Base-by-base conservation (phyloP, 2,113 vertebrate species). In the Haemorhous mexicanus region DNA sequence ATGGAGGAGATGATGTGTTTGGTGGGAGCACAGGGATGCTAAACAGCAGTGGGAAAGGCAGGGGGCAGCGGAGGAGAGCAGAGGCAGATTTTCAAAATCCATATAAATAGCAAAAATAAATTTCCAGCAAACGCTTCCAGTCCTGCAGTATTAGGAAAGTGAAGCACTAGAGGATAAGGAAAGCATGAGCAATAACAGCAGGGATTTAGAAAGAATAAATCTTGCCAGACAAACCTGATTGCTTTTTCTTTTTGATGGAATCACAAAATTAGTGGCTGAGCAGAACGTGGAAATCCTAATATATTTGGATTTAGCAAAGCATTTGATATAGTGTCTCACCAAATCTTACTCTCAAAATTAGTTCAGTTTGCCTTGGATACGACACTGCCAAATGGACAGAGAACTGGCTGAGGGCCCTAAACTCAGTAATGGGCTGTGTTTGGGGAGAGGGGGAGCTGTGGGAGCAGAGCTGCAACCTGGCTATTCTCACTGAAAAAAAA, bases 151-250 rank as follows among this genome's bases (percentile, higher is more conserved):
- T 94, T 93, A 96, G 79, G 89, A 69, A 89, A 92, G 84, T 87
- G 95, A 97, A 95, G 91, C 94, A 96, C 86, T 32, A 70, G 90
- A 97, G 94, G 95, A 97, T 97, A 95, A 97, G 94, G 93, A 79
- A 92, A 95, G 94, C 96, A 92, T 93, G 89, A 97, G 94, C 81
- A 95, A 96, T 96, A 97, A 95, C 91, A 97, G 95, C 90, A 86
- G 93, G 96, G 95, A 95, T 91, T 97, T 97, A 96, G 94, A 44
- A 90, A 86, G 93, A 95, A 95, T 97, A 95, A 95, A 94, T 96
- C 96, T 96, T 90, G 81, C 96, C 95, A 95, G 94, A 96, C 88
- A 97, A 95, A 97, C 85, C 93, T 95, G 93, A 97, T 97, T 97
- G 92, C 95, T 96, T 97, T 96, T 97, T 94, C 89, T 94, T 96